Conservation (phyloP, 53 echinoderm and acorn worm genomes). For the Luidia sarsii region DNA sequence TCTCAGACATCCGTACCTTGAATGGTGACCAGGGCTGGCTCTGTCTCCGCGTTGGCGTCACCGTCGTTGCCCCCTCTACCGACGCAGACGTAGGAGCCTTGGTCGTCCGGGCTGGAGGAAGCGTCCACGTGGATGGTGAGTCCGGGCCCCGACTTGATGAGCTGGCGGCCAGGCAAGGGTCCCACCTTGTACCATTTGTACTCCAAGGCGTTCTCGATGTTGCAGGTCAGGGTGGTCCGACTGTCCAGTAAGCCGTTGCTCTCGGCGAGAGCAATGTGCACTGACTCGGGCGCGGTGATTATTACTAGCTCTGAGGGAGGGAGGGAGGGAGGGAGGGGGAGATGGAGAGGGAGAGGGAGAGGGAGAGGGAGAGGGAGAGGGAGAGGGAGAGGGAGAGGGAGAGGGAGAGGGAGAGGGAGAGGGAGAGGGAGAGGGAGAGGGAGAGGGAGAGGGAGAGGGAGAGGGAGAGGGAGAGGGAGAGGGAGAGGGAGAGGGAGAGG, state of each 20-base stretch:
- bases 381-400: background rate
- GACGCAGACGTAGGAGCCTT: constrained; percentile 71
- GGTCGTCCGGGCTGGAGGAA: constrained; percentile 32
- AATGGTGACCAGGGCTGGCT: constrained; percentile 56
- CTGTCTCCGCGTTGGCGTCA: constrained; percentile 35
- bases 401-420: too few species aligned
- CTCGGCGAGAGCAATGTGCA: constrained; percentile 13
- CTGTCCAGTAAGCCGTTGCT: too few species aligned
- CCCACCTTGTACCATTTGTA: constrained; percentile 52
- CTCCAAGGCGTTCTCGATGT: constrained; percentile 48
- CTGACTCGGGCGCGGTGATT: constrained; percentile 3
- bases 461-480: too few species aligned
- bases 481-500: too few species aligned
- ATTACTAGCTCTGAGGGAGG: constrained; percentile 6
- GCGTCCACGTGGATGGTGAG: background rate
- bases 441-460: too few species aligned
- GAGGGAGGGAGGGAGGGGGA: too few species aligned
- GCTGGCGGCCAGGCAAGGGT: background rate
- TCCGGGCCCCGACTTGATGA: constrained; percentile 18
- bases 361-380: background rate
- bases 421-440: too few species aligned
- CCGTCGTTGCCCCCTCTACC: constrained; percentile 62
- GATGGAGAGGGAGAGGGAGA: too few species aligned
- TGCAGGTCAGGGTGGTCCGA: constrained; percentile 8
- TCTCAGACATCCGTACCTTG: constrained; percentile 63